phyloP scores from a whole-genome alignment of 2,113 vertebrate genomes.

The Lepus europaeus region DNA sequence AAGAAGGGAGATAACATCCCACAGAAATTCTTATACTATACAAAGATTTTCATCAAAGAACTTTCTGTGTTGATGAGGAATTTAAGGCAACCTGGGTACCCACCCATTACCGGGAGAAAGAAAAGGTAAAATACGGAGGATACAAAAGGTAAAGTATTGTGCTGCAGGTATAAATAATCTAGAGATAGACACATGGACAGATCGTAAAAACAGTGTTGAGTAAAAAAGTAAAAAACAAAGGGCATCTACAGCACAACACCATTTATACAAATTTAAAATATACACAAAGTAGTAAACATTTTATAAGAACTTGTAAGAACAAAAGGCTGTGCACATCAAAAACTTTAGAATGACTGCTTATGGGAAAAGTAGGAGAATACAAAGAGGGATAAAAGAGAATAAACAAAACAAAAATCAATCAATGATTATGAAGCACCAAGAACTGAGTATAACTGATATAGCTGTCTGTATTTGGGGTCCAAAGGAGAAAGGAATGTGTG shows the following conservation, averaged over 20 bases:
- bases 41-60: constrained; percentile 60
- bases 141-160: constrained; percentile 15
- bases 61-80: constrained; percentile 1
- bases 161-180: background rate
- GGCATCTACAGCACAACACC: background rate
- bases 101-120: constrained; percentile 19
- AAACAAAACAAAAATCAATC: constrained; percentile 20
- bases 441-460: constrained; percentile 37
- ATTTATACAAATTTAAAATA: constrained; percentile 55
- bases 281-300: constrained; percentile 30
- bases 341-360: background rate
- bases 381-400: constrained; percentile 12
- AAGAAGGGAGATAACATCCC: constrained; percentile 34
- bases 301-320: constrained; percentile 56
- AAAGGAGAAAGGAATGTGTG: background rate
- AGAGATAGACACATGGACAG: constrained; percentile 29
- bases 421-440: constrained; percentile 28
- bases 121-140: constrained; percentile 3
- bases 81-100: constrained; percentile 14
- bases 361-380: background rate
- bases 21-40: constrained; percentile 41
- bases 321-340: constrained; percentile 54
- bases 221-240: constrained; percentile 51
- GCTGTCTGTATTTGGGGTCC: background rate
- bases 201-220: constrained; percentile 19